Evolutionary conservation across 2,113 vertebrate genomes (phyloP).

Genomic region (Peromyscus californicus): DNA sequence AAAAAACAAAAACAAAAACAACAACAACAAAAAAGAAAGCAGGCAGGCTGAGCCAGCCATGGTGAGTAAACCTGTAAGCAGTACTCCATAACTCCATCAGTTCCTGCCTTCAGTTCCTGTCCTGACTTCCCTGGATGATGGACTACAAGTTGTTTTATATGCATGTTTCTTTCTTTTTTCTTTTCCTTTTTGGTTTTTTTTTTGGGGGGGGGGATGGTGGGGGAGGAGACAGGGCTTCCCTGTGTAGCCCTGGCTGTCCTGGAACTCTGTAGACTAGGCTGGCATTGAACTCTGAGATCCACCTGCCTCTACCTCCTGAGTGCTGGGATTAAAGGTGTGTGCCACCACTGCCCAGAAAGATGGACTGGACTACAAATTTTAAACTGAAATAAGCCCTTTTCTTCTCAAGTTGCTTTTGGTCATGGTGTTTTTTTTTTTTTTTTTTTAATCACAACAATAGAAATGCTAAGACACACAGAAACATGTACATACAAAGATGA

Average conservation of each 20-base stretch:
- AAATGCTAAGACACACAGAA: not conserved
- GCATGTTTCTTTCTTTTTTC: not conserved
- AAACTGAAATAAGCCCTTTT: not conserved
- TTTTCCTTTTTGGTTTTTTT: not conserved
- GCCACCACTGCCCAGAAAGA: not conserved
- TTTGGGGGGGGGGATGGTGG: not conserved
- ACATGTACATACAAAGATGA: not conserved
- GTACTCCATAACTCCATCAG: not conserved
- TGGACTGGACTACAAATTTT: not conserved
- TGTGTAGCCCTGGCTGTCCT: too few relatives aligned
- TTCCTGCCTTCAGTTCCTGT: not conserved
- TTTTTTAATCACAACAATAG: not conserved
- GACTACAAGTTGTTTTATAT: not conserved
- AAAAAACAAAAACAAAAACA: too few relatives aligned
- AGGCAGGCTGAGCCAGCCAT: not conserved
- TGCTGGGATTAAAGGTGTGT: not conserved
- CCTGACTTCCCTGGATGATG: not conserved
- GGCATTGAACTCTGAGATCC: not conserved
- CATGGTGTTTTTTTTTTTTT: too few relatives aligned
- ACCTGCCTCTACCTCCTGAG: not conserved
- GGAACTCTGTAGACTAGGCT: too few relatives aligned
- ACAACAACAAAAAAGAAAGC: not conserved
- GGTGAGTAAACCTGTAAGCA: not conserved
- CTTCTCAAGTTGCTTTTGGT: not conserved
- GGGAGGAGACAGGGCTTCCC: not conserved